These are phyloP conservation scores for Cathartes aura DNA, from an alignment of 2,113 vertebrate genomes.

Conservation along the genomic window DNA sequence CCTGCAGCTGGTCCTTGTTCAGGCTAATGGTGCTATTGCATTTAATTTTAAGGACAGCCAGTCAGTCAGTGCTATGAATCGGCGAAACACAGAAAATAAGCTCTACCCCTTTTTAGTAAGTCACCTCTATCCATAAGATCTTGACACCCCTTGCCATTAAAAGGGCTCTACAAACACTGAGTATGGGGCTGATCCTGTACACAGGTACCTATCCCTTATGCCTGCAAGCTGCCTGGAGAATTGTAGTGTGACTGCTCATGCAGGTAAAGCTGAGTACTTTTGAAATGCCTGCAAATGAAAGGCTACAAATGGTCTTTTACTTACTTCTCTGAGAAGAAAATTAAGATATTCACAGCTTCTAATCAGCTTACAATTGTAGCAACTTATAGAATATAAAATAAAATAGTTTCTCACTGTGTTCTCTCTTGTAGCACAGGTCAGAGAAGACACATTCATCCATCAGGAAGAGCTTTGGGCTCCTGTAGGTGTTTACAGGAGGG, in stretches of 20 bases:
- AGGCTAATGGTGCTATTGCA: background rate
- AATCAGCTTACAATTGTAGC: background rate
- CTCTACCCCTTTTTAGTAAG: background rate
- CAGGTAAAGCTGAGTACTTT: background rate
- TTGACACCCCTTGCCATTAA: background rate
- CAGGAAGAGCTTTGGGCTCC: background rate
- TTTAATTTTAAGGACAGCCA: background rate
- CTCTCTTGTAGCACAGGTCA: background rate
- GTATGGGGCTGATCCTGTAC: background rate
- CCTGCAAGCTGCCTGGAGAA: background rate
- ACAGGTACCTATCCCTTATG: fast-evolving
- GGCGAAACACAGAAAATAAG: background rate
- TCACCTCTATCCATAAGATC: background rate
- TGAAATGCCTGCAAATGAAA: background rate
- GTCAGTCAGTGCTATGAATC: background rate
- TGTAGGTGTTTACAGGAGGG: background rate
- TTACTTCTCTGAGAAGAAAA: background rate
- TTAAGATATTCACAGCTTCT: background rate
- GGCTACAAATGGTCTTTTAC: background rate
- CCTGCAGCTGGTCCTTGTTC: background rate
- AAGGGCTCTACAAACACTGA: background rate
- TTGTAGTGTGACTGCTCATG: background rate
- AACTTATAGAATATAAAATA: background rate
- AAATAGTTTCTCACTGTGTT: background rate
- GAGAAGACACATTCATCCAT: background rate